Evolutionary conservation across 2,797 vertebrate genomes (phyloP).

Genomic region (Tokudaia muenninki): DNA sequence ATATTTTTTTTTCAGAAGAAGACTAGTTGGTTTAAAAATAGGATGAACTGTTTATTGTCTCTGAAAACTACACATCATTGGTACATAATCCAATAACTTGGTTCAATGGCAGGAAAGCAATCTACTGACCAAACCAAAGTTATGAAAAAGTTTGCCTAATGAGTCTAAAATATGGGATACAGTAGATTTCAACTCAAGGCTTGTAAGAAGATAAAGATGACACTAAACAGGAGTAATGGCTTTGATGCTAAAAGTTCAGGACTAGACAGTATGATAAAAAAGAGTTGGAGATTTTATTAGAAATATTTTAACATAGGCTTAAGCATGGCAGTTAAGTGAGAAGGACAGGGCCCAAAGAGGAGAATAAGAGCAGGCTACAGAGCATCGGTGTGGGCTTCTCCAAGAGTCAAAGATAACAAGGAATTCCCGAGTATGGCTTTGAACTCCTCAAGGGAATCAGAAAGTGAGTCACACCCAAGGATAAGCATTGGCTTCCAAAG

Average conservation of each 20-base stretch:
- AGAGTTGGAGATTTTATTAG: background rate
- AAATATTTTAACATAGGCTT: background rate
- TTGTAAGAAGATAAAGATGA: background rate
- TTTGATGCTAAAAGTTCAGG: background rate
- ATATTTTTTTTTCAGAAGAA: background rate
- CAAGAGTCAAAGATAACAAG: background rate
- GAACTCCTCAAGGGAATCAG: background rate
- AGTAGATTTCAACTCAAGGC: background rate
- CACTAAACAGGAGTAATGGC: background rate
- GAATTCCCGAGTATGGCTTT: background rate
- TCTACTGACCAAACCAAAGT: background rate
- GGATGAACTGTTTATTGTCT: background rate
- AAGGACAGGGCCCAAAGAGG: background rate
- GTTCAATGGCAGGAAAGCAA: background rate
- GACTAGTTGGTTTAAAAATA: background rate
- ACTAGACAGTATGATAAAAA: background rate
- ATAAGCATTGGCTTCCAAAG: background rate
- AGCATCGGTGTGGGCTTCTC: background rate
- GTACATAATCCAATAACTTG: background rate
- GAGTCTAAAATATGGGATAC: background rate
- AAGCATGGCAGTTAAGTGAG: background rate
- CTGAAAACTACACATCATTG: background rate
- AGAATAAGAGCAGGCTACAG: too few species aligned
- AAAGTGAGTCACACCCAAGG: background rate
- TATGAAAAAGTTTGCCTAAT: background rate